phyloP scores from a whole-genome alignment of 37 sponge, comb jelly and placozoan species.

The Spongilla lacustris region DNA sequence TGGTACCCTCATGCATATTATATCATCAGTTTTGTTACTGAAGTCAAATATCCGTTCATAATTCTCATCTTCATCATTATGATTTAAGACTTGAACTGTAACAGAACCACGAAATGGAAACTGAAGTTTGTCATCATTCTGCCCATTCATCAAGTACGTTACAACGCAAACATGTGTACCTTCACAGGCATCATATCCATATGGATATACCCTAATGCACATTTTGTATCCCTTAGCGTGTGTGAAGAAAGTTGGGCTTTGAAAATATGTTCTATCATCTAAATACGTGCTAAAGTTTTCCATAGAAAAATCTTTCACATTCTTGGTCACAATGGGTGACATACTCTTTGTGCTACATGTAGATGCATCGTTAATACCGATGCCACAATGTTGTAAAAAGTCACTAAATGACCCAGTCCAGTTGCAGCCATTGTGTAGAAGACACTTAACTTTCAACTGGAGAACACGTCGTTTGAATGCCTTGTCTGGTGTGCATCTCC shows the following conservation, averaged over 20 bases:
- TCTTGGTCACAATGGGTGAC: neutral
- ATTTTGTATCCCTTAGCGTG: neutral
- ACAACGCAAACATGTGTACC: neutral
- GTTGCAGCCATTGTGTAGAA: neutral
- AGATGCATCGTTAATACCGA: neutral
- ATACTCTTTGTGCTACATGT: neutral
- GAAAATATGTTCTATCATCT: neutral
- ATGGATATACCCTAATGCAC: neutral
- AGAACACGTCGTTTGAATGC: neutral
- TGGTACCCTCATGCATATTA: neutral
- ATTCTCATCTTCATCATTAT: neutral
- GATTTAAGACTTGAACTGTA: neutral
- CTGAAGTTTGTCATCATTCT: neutral
- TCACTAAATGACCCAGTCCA: neutral
- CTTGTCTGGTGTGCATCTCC: neutral
- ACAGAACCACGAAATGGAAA: neutral
- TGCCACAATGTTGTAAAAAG: neutral
- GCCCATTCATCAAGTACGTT: neutral
- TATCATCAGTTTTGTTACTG: neutral
- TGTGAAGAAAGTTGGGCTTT: neutral
- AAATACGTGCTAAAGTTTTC: neutral
- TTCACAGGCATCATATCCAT: neutral
- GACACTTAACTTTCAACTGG: neutral
- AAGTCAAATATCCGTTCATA: neutral
- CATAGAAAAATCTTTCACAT: neutral